A percentile compares a stretch with the other conserved stretches of the same genome.
phyloP scores from a whole-genome alignment of 2,113 vertebrate species.

The Kobus ellipsiprymnus region DNA sequence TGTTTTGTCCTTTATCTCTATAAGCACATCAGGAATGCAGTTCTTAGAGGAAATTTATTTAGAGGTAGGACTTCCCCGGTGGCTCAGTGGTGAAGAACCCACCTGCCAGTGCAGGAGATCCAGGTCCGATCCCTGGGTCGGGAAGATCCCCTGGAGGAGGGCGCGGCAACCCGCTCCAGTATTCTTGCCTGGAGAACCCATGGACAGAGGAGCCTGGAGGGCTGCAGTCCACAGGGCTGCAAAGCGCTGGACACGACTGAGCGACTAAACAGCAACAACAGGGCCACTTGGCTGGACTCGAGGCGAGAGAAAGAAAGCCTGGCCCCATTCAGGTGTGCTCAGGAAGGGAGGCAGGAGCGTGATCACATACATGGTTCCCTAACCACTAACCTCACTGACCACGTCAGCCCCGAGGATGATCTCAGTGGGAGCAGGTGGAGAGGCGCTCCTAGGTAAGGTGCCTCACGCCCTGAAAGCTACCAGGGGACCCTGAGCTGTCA shows the following conservation, averaged over 20 bases:
- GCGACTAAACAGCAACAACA: rapidly evolving
- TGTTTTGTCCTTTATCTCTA: not conserved
- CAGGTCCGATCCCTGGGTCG: not conserved
- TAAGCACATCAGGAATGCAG: not conserved
- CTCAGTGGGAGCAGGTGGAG: not conserved
- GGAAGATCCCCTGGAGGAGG: not conserved
- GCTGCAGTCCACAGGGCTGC: rapidly evolving
- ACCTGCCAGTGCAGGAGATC: not conserved
- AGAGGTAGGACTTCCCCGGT: not conserved
- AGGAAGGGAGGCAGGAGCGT: not conserved
- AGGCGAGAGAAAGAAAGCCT: not conserved
- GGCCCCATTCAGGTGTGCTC: not conserved
- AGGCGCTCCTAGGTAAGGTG: not conserved
- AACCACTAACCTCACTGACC: not conserved
- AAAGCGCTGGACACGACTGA: rapidly evolving
- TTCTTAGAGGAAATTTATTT: not conserved
- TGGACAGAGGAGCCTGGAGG: not conserved
- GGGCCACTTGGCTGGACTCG: not conserved
- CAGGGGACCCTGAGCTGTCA: not conserved
- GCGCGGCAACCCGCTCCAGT: not conserved
- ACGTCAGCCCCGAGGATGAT: not conserved
- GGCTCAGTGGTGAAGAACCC: not conserved
- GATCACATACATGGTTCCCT: not conserved
- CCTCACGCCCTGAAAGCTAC: not conserved
- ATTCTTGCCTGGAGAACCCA: not conserved